phyloP scores from a whole-genome alignment of 1,140 invertebrate species.

The Rhopalosiphum maidis region DNA sequence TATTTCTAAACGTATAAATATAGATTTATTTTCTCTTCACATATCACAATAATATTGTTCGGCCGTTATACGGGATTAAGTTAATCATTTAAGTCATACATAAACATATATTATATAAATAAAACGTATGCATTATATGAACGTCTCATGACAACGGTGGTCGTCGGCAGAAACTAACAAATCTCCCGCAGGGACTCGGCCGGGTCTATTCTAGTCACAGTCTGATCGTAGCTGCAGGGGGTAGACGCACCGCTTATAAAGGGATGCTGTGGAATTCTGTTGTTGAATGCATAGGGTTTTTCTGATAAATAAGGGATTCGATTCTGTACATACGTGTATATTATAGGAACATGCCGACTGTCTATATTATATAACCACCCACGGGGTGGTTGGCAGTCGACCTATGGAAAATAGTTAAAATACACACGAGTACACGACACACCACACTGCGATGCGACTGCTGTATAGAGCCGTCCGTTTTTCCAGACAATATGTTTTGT shows the following conservation, averaged over 20 bases:
- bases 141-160: neutral
- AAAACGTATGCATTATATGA: neutral
- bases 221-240: constrained; percentile 24
- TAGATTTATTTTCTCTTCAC: neutral
- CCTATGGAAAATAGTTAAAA: constrained; percentile 17
- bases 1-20: neutral
- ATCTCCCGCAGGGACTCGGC: constrained; percentile 40
- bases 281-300: neutral
- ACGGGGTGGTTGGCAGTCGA: neutral
- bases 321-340: neutral
- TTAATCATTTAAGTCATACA: neutral
- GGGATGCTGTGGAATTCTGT: constrained; percentile 43
- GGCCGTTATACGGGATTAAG: neutral
- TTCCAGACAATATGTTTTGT: neutral
- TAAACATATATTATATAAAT: neutral
- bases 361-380: constrained; percentile 26
- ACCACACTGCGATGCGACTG: neutral
- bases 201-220: constrained; percentile 38
- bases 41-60: neutral
- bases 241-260: neutral
- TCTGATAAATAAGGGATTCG: constrained; percentile 31
- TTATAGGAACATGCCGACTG: neutral
- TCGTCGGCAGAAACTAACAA: neutral
- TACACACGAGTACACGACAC: neutral
- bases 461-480: neutral